Evolutionary conservation across 2,113 vertebrate genomes (phyloP).

Genomic region (Seriola aureovittata): DNA sequence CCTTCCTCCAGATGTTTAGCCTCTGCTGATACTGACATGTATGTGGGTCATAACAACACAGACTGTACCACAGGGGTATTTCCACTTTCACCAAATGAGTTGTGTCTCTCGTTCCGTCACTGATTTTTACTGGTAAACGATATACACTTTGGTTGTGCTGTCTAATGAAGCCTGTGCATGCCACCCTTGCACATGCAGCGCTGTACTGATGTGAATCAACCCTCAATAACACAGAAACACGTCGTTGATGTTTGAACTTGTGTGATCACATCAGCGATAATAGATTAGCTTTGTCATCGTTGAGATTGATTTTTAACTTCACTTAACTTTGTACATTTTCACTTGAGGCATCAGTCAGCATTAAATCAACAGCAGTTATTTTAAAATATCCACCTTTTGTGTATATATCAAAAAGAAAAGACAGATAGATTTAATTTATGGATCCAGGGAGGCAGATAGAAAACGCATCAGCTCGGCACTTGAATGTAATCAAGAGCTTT

Average conservation of each 20-base stretch:
- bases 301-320: background rate
- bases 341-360: too few relatives aligned
- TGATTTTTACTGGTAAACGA: constrained; percentile 8
- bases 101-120: background rate
- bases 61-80: constrained; percentile 18
- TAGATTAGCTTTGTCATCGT: background rate
- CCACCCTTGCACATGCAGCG: background rate
- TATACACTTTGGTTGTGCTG: background rate
- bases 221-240: background rate
- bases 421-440: background rate
- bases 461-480: too few relatives aligned
- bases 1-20: background rate
- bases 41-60: constrained; percentile 39
- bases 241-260: background rate
- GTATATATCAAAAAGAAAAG: too few relatives aligned
- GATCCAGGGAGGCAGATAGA: background rate
- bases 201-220: too few relatives aligned
- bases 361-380: too few relatives aligned
- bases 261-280: background rate
- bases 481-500: too few relatives aligned
- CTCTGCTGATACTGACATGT: background rate
- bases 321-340: background rate
- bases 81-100: constrained; percentile 28
- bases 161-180: background rate
- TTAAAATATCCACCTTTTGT: too few relatives aligned